phyloP scores from a whole-genome alignment of 30 jellyfish, hydroid and myxozoan species.

The Turritopsis dohrnii region DNA sequence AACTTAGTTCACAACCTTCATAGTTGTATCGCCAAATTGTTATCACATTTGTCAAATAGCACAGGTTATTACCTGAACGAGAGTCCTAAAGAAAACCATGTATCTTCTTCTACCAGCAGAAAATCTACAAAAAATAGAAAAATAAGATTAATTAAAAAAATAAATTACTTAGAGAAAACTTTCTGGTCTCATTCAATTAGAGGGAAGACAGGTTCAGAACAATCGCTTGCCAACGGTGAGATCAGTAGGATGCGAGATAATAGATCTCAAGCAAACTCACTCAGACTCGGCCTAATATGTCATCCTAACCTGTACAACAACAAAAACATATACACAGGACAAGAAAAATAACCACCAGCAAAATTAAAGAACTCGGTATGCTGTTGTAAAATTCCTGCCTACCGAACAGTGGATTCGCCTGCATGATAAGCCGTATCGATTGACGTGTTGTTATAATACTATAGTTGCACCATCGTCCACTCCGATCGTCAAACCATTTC shows the following conservation, averaged over 20 bases:
- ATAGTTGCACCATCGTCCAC: conserved; percentile 97
- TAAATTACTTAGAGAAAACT: neutral
- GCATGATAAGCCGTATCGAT: conserved; percentile 87
- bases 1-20: neutral
- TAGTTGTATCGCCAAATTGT: neutral
- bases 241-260: conserved; percentile 12
- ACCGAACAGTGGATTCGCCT: conserved; percentile 89
- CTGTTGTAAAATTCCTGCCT: neutral
- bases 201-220: neutral
- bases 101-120: conserved; percentile 91
- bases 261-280: conserved; percentile 4
- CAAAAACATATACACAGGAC: neutral
- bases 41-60: neutral
- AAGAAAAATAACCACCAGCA: neutral
- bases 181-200: neutral
- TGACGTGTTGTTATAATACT: conserved; percentile 73
- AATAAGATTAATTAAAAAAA: too few species aligned
- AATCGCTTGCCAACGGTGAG: conserved; percentile 5
- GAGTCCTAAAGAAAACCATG: conserved; percentile 68
- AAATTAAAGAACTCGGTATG: neutral
- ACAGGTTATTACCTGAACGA: conserved; percentile 64
- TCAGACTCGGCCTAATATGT: conserved; percentile 34
- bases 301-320: neutral
- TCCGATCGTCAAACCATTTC: conserved; percentile 97
- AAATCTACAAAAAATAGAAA: conserved; percentile 56